Evolutionary conservation across 2,113 vertebrate genomes (phyloP), one percentile per base, ranked within the genome.

Genomic region (Scomber japonicus): DNA sequence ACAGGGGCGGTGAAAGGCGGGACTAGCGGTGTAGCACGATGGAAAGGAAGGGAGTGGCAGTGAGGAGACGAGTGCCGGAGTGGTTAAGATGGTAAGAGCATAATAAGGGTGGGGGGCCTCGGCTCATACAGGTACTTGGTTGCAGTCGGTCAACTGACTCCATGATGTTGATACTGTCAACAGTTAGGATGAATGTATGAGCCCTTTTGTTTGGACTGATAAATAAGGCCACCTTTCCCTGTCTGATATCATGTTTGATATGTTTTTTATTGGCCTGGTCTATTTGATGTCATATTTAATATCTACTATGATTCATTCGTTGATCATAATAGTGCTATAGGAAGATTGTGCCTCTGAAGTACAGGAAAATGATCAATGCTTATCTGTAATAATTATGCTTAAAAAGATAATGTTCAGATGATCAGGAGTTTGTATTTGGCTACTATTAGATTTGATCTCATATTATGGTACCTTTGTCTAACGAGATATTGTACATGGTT

Each of bases 1-100:
- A 17, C 63, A 14, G 77, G 48, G 68, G 14, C n/a, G 71, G 50
- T n/a, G 57, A 46, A 17, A 70, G 90, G 89, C 84, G 85, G 92
- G 88, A 53, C 85, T 27, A 71, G 5, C 4, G 1, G 16, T 5
- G 77, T 40, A 30, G 1, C 54, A 51, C 65, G 55, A 70, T 76
- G 75, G 63, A 54, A 68, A 77, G 45, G 62, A 63, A 75, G 79
- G 88, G 88, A 80, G 87, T 75, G 81, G 71, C 60, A 5, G 63
- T 31, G 3, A 15, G 5, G 3, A 13, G 5, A 5, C 0, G 21
- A 14, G 15, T 24, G 35, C n/a, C 10, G 0, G 53, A 35, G 62
- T 56, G 56, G 61, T 54, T 79, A 51, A 27, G 10, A 15, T 13
- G n/a, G 31, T 27, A 4, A 9, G 9, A 5, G 9, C 5, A 24